Evolutionary conservation across 2,797 vertebrate species (phyloP), one percentile per base, ranked within the genome.

Genomic region (Chiloscyllium punctatum): DNA sequence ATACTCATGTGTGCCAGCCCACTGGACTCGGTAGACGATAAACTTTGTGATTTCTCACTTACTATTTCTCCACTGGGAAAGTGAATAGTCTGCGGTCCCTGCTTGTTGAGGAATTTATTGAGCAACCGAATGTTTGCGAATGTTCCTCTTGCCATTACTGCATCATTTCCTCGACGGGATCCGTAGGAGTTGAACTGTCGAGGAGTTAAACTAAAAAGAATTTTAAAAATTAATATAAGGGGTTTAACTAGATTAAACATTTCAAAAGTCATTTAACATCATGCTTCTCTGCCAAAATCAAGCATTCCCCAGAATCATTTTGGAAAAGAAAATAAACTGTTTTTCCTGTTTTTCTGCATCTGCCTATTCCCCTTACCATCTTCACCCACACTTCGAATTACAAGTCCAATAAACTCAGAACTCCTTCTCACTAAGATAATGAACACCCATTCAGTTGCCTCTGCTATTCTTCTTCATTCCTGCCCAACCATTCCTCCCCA

Each of bases 181-280:
- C 99, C 99, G 0, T 99, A 99, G 0, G 99, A 99, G 97, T 99
- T 99, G 97, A 98, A 99, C 95, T 99, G 99, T 72, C 99, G 97
- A 18, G 99, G 97, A 69, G 97, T 98, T 96, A 99, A 96, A 0
- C 99, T 99, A 96, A 96, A 94, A 96, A 0, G 7, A 16, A 96
- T 69, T 42, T 69, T 62, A 4, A 62, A 69, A 27, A 27, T 69
- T 68, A 92, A 6, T 92, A 42, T 1, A 82, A 42, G n/a, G 3
- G 11, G 16, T 33, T 11, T 33, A 82, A 42, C 79, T 42, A n/a
- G 79, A 42, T 82, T 42, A 18, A 37, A 18, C 37, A 82, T 5
- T 62, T 62, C n/a, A 4, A 42, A 37, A 6, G 15, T 23, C 27
- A 74, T 74, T 5, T 74, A 30, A 6, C 72, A 30, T n/a, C 37